Evolutionary conservation across 2,113 vertebrate species (phyloP), one percentile per base, ranked within the genome.

Genomic region (Telmatochromis brichardi): DNA sequence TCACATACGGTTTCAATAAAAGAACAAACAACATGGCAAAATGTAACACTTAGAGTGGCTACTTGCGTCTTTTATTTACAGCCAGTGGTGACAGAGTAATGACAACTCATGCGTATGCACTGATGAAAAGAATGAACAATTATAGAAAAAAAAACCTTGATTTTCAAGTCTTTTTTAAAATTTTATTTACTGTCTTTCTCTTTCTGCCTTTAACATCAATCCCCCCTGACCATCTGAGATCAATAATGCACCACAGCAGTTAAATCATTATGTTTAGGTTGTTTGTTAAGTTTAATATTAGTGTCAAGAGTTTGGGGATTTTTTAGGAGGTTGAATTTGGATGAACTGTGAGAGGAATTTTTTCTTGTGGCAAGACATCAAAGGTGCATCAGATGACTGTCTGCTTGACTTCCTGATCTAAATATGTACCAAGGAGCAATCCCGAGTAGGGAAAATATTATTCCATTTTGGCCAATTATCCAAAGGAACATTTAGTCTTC

Each of bases 71-170:
- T 47, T 50, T 31, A 50, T 31, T 11, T 78, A 76, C 15, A 78
- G 23, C 3, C 23, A 19, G 0, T 13, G 45, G 15, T 31, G 26
- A 51, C 15, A 50, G 45, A 50, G 71, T 9, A 28, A 31, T 13
- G 8, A 78, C 4, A 51, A 8, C 45, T 78, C 40, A 31, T 19
- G 9, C 23, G 0, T 11, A 6, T 50, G 15, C 45, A 78, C 71
- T 19, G 45, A 50, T 31, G 45, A 31, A 5, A 31, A 50, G 26
- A 19, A 51, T 6, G 2, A 19, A 51, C 47, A 78, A 50, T 31
- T 50, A 50, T 31, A 78, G 1, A 10, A 15, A 11, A 76, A n/a
- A 40, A 2, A 28, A 0, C 0, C 21, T 17, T 5, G 9, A 19
- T 78, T 78, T 78, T 76, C 10, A 8, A 31, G 10, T 78, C 3